Percentiles rank a stretch among this genome's conserved stretches.
Conservation (phyloP, 2,113 vertebrate genomes). For the Eupsittula cactorum region DNA sequence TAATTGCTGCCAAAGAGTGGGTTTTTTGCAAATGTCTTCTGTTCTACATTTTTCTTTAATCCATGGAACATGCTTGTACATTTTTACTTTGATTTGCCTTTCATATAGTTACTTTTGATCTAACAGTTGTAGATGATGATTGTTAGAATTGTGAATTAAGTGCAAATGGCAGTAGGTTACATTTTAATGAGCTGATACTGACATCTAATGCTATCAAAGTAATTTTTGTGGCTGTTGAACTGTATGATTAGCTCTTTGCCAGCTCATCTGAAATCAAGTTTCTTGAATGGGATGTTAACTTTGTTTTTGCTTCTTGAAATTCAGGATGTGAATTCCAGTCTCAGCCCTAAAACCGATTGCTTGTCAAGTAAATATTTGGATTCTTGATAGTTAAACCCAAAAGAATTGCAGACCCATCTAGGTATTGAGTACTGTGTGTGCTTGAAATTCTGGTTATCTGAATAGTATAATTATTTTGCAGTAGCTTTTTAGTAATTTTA, state of each 20-base stretch:
- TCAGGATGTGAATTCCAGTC: not conserved
- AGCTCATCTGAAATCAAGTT: not conserved
- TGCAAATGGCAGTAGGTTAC: not conserved
- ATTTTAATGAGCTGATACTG: not conserved
- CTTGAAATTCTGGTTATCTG: not conserved
- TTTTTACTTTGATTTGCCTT: conserved; percentile 34
- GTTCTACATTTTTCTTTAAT: not conserved
- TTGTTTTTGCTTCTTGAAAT: not conserved
- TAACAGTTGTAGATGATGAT: not conserved
- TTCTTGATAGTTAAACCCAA: not conserved
- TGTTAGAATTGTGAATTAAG: not conserved
- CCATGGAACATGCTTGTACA: not conserved
- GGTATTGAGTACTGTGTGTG: not conserved
- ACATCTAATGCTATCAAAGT: not conserved
- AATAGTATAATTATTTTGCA: not conserved
- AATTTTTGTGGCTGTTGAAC: not conserved
- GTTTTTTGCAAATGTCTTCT: not conserved
- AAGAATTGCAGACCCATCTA: not conserved
- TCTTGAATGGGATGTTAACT: not conserved
- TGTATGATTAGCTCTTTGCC: not conserved
- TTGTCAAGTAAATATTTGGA: not conserved
- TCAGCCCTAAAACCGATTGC: not conserved
- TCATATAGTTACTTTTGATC: not conserved
- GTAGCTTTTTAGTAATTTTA: not conserved
- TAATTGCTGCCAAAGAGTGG: not conserved